Percentiles rank a stretch among this genome's conserved stretches.
These are phyloP conservation scores for Macaca fascicularis DNA, from an alignment of 2,113 vertebrate genomes.

Conservation along the genomic window DNA sequence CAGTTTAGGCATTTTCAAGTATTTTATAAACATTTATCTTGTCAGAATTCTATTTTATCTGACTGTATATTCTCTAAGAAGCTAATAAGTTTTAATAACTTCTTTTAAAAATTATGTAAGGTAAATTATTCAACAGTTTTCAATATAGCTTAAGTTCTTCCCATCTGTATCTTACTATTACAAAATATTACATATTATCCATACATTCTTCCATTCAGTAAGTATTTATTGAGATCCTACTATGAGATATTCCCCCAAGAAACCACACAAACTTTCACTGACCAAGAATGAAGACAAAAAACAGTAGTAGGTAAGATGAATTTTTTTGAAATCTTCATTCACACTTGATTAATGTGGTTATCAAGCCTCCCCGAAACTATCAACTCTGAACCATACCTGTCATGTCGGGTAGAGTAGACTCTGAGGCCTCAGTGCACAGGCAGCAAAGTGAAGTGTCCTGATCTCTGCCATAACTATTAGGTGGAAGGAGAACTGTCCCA, in stretches of 20 bases:
- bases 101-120: constrained; percentile 41
- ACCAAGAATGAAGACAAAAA: neutral
- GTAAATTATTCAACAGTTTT: constrained; percentile 35
- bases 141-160: neutral
- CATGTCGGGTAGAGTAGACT: constrained; percentile 38
- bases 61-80: neutral
- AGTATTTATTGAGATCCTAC: neutral
- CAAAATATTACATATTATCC: neutral
- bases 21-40: constrained; percentile 33
- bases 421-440: constrained; percentile 71
- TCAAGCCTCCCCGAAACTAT: neutral
- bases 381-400: constrained; percentile 76
- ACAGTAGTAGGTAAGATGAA: neutral
- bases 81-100: neutral
- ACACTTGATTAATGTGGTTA: neutral
- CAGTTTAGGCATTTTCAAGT: constrained; percentile 23
- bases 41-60: constrained; percentile 38
- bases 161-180: neutral
- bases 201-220: neutral
- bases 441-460: constrained; percentile 79
- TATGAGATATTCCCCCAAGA: neutral
- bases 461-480: constrained; percentile 89
- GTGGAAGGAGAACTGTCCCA: constrained; percentile 86
- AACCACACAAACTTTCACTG: neutral
- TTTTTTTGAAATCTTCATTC: neutral